A percentile compares a stretch with the other conserved stretches of the same genome.
phyloP scores from a whole-genome alignment of 2,888 invertebrate genomes.

The Epinotia nisella region DNA sequence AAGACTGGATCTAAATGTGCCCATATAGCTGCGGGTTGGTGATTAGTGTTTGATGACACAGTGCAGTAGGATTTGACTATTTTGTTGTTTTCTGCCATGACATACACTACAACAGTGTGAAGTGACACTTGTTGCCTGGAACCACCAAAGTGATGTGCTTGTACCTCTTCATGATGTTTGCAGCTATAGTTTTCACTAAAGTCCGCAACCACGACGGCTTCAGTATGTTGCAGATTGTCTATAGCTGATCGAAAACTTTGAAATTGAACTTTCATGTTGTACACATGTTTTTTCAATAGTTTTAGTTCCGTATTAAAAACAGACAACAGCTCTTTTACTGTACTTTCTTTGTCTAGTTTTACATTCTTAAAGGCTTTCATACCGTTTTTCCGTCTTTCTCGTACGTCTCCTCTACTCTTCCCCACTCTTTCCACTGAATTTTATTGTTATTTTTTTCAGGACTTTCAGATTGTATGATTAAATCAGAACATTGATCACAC shows the following conservation, averaged over 20 bases:
- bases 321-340: too few relatives aligned
- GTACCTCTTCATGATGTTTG: not conserved
- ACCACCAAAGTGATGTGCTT: conserved; percentile 4
- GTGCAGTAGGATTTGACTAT: conserved; percentile 26
- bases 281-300: conserved; percentile 35
- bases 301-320: too few relatives aligned
- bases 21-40: conserved; percentile 45
- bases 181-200: conserved; percentile 1
- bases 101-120: not conserved
- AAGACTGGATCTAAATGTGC: conserved; percentile 34
- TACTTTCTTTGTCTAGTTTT: too few relatives aligned
- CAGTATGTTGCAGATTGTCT: conserved; percentile 22
- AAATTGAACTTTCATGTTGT: conserved; percentile 37
- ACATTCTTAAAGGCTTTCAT: conserved; percentile 37
- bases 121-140: not conserved
- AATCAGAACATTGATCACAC: conserved; percentile 33
- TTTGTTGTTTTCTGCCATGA: too few relatives aligned
- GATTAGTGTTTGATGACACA: conserved; percentile 32
- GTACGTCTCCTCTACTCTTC: conserved; percentile 28
- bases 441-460: conserved; percentile 29
- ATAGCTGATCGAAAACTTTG: conserved; percentile 12
- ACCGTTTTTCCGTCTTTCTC: conserved; percentile 39
- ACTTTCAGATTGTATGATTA: conserved; percentile 7
- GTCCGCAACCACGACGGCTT: conserved; percentile 26
- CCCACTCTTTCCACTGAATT: conserved; percentile 40